phyloP scores from a whole-genome alignment of 2,888 invertebrate species.

The Brachyopa scutellaris region DNA sequence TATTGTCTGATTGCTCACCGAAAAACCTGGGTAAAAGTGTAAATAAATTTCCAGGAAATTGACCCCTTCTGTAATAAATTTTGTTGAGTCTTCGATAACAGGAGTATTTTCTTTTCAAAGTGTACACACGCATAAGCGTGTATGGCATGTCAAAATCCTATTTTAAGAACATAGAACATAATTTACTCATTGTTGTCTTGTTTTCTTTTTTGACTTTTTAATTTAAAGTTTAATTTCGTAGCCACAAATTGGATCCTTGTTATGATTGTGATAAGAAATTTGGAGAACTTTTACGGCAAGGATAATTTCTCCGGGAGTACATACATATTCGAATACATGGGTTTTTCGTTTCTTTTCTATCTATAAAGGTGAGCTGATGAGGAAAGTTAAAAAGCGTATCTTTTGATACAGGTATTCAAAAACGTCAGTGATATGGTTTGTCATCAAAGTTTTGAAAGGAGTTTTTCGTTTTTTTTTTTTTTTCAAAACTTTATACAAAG shows the following conservation, averaged over 20 bases:
- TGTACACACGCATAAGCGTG: constrained; percentile 17
- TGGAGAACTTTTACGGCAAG: constrained; percentile 37
- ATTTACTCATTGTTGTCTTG: constrained; percentile 51
- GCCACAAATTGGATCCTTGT: constrained; percentile 62
- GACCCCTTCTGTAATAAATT: neutral
- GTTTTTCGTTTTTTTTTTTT: constrained; percentile 12
- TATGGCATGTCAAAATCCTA: constrained; percentile 32
- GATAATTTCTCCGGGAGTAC: constrained; percentile 21
- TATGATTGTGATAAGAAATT: constrained; percentile 59
- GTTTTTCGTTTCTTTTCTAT: too few species aligned
- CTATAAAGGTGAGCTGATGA: constrained; percentile 34
- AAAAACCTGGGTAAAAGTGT: neutral
- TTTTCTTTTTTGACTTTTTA: constrained; percentile 50
- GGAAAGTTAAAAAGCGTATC: constrained; percentile 36
- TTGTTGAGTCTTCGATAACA: neutral
- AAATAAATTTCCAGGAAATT: constrained; percentile 5
- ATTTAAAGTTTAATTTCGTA: constrained; percentile 59
- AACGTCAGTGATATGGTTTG: constrained; percentile 52
- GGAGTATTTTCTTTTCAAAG: too few species aligned
- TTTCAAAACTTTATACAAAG: neutral
- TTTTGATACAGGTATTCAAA: constrained; percentile 60
- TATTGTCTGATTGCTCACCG: constrained; percentile 4
- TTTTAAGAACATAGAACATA: constrained; percentile 42
- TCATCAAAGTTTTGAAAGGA: constrained; percentile 48
- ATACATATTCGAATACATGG: too few species aligned